Conservation (phyloP, 2,797 vertebrate genomes). For the Ficedula albicollis region DNA sequence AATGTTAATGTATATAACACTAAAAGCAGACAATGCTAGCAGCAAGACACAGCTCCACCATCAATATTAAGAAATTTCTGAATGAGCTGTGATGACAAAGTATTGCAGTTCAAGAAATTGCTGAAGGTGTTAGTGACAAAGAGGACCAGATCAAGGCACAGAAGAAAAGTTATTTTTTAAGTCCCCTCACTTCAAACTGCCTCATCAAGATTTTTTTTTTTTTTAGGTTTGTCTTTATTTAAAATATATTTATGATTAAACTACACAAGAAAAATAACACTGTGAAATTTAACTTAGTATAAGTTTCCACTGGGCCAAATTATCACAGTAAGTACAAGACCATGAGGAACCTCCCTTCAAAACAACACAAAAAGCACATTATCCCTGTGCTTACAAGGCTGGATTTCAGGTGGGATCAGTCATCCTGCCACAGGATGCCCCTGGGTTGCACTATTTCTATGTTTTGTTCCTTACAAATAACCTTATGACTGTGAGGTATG, state of each 20-base stretch:
- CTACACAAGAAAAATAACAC: fast-evolving
- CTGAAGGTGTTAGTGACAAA: not conserved
- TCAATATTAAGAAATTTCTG: not conserved
- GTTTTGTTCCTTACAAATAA: not conserved
- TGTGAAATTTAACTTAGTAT: not conserved
- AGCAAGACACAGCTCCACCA: not conserved
- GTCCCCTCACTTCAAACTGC: not conserved
- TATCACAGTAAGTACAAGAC: not conserved
- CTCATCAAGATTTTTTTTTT: not conserved
- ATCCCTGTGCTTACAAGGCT: not conserved
- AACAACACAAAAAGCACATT: fast-evolving
- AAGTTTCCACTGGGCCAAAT: not conserved
- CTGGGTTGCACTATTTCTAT: not conserved
- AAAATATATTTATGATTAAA: not conserved
- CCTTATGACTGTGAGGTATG: not conserved
- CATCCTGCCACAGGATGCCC: not conserved
- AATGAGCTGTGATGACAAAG: not conserved
- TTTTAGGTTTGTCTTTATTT: not conserved
- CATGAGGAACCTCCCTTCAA: not conserved
- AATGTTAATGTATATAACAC: not conserved
- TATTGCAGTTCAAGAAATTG: not conserved
- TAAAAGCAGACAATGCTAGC: not conserved
- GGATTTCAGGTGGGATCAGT: not conserved
- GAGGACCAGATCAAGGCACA: not conserved
- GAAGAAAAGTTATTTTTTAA: not conserved